Base-by-base conservation (phyloP, 2,888 invertebrate genomes). In the Gymnosoma rotundatum region DNA sequence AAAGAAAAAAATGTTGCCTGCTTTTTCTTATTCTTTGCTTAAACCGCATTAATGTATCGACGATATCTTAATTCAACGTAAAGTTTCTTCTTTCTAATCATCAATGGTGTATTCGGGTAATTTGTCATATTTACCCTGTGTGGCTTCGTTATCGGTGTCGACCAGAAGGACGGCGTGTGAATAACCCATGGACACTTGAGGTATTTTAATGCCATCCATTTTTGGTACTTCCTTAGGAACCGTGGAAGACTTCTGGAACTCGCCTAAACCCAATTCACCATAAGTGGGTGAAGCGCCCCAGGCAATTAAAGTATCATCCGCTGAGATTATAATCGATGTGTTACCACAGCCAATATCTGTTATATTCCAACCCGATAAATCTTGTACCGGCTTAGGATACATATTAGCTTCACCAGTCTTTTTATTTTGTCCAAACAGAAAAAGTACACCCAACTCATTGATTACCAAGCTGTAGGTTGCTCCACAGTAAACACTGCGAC, bases 251-350 rank as follows among this genome's bases (percentile, higher is more conserved):
- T 97, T 98, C 88, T 95, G 95, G 89, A 96, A 95, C 87, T 98
- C 98, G 0, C 98, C 98, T 84, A 97, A 95, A 83, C 98, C 98
- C 93, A 98, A 93, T 94, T 98, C 98, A 0, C 98, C 98, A 89
- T 95, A 98, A 4, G 98, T 97, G 0, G 98, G 98, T 54, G 97
- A 96, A n/a, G 96, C 96, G 4, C 98, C 98, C 97, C 98, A 98
- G 38, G 96, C 96, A 87, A 98, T 96, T 7, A 98, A 94, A 20
- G 96, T 95, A 67, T 98, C 97, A 91, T 98, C 98, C 0, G 98
- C 98, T 0, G 97, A 96, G 48, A 98, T 95, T 69, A 98, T 94
- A 78, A 96, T 95, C 38, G 97, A 97, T 0, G 97, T 97, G 90
- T 95, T 95, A 80, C 96, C 96, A 73, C 97, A 96, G 2, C 96